phyloP scores from a whole-genome alignment of 2,797 vertebrate species.

The Peromyscus eremicus region DNA sequence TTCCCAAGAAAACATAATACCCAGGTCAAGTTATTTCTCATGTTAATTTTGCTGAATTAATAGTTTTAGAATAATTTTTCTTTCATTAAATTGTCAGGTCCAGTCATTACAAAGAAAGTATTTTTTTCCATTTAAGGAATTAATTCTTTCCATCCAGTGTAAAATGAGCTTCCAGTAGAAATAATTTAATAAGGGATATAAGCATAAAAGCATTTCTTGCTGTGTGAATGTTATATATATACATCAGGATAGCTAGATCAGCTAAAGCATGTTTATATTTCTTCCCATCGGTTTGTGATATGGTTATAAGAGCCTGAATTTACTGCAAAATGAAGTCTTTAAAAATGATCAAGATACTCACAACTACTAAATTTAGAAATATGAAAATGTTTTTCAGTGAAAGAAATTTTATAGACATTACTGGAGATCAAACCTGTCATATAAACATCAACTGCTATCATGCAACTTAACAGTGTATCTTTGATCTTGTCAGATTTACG shows the following conservation, averaged over 20 bases:
- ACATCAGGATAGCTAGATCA: neutral
- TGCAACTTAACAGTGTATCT: constrained; percentile 28
- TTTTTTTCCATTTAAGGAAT: neutral
- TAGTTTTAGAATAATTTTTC: constrained; percentile 9
- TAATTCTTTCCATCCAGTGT: neutral
- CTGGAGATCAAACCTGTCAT: constrained; percentile 35
- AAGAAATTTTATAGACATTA: constrained; percentile 49
- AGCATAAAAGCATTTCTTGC: neutral
- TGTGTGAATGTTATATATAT: neutral
- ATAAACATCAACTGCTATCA: constrained; percentile 16
- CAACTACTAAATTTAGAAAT: constrained; percentile 53
- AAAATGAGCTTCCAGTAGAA: neutral
- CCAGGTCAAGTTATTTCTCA: neutral
- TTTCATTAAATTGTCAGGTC: neutral
- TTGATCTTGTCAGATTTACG: constrained; percentile 57
- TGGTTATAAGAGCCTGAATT: constrained; percentile 72
- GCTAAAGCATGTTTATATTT: constrained; percentile 10
- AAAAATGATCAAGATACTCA: constrained; percentile 46
- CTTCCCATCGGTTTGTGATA: constrained; percentile 14
- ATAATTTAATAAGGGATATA: neutral
- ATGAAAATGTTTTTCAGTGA: constrained; percentile 17
- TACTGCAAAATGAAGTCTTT: constrained; percentile 59
- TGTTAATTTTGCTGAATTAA: neutral
- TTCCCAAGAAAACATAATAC: neutral
- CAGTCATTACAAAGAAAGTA: neutral